phyloP scores from a whole-genome alignment of 2,797 vertebrate species.

The Champsocephalus esox region DNA sequence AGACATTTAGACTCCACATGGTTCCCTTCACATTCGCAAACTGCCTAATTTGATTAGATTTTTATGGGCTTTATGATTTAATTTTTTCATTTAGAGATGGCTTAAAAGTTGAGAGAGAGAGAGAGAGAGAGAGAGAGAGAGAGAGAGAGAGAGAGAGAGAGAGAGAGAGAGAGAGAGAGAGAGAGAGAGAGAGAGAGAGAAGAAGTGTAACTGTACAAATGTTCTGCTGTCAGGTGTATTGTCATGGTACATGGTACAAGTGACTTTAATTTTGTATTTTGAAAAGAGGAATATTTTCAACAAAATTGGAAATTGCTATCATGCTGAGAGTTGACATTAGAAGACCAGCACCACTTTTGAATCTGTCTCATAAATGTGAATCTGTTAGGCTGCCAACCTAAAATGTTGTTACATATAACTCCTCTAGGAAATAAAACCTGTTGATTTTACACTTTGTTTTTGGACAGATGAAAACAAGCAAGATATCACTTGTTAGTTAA shows the following conservation, averaged over 20 bases:
- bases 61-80: neutral
- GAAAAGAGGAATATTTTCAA: neutral
- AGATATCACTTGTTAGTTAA: neutral
- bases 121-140: no score
- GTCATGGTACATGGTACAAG: neutral
- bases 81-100: constrained; percentile 26
- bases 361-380: neutral
- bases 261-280: neutral
- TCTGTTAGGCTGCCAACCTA: neutral
- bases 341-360: neutral
- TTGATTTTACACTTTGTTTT: neutral
- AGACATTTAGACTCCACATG: constrained; percentile 28
- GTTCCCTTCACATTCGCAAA: constrained; percentile 31
- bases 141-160: no score
- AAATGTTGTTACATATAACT: neutral
- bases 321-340: neutral
- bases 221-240: neutral
- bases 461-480: neutral
- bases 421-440: neutral
- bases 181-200: no score
- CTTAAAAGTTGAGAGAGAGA: neutral
- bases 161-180: no score
- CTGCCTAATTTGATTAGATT: neutral
- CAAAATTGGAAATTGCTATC: neutral
- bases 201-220: neutral